These are phyloP conservation scores for Drosophila pectinifera DNA, from an alignment of 1,140 invertebrate genomes.

Conservation along the genomic window DNA sequence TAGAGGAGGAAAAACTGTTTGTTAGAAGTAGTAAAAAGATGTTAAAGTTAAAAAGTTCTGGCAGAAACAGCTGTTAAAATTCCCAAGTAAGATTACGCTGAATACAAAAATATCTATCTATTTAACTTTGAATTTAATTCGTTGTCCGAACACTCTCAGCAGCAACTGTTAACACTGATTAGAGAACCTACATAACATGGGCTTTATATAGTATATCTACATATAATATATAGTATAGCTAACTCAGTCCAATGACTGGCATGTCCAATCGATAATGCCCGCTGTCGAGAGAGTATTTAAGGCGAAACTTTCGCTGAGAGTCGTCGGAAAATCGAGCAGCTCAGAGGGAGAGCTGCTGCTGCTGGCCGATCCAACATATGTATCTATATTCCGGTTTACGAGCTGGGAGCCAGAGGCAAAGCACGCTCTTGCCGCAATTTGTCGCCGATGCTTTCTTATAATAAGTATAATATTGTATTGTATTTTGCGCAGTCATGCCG, in stretches of 20 bases:
- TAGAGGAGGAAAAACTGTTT: no score
- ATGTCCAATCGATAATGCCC: constrained; percentile 9
- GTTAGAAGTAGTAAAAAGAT: no score
- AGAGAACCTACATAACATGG: neutral
- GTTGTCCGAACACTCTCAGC: neutral
- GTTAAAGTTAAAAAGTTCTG: no score
- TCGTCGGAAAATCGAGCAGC: constrained; percentile 14
- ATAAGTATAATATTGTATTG: constrained; percentile 12
- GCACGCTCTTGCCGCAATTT: constrained; percentile 32
- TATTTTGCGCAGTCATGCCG: constrained; percentile 65
- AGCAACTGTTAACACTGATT: neutral
- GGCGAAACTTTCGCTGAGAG: constrained; percentile 42
- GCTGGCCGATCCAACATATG: neutral
- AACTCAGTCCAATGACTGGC: constrained; percentile 1
- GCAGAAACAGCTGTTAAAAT: no score
- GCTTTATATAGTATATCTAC: no score
- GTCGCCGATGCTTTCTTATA: constrained; percentile 19
- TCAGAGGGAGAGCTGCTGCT: constrained; percentile 1
- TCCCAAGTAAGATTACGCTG: no score
- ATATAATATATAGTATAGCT: neutral
- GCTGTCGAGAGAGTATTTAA: neutral
- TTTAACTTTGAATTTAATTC: no score
- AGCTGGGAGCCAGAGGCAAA: no score
- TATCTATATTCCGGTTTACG: constrained; percentile 38
- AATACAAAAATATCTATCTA: no score